These are phyloP conservation scores for Pantherophis alleghaniensis DNA, from an alignment of 2,797 vertebrate genomes.

Conservation along the genomic window DNA sequence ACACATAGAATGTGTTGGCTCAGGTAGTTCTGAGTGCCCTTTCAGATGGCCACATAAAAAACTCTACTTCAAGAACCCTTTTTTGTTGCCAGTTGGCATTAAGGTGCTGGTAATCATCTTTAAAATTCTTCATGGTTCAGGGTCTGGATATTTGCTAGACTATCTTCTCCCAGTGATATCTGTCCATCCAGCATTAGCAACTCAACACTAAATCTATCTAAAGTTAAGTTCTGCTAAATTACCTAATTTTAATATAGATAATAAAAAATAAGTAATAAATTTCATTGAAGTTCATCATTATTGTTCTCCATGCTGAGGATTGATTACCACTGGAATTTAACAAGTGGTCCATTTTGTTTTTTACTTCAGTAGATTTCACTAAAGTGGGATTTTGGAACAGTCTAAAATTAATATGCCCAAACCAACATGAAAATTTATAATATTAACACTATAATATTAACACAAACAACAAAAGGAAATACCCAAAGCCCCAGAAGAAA, in stretches of 20 bases:
- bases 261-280: neutral
- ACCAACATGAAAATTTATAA: constrained; percentile 43
- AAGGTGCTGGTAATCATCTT: neutral
- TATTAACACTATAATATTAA: constrained; percentile 46
- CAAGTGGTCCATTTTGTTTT: constrained; percentile 44
- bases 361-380: constrained; percentile 28
- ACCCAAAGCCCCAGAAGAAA: constrained; percentile 48
- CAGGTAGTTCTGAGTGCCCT: too few species aligned
- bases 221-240: neutral
- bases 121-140: neutral
- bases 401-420: constrained; percentile 50
- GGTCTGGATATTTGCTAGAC: neutral
- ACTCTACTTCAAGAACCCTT: neutral
- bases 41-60: neutral
- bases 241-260: neutral
- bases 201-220: constrained; percentile 8
- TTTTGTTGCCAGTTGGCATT: neutral
- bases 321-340: constrained; percentile 32
- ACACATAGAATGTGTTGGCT: neutral
- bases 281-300: neutral
- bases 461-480: constrained; percentile 61
- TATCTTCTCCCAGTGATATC: neutral
- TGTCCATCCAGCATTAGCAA: neutral
- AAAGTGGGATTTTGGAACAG: constrained; percentile 53
- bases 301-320: constrained; percentile 3